Evolutionary conservation across 1,140 invertebrate species (phyloP).

Genomic region (Drosophila punjabiensis): DNA sequence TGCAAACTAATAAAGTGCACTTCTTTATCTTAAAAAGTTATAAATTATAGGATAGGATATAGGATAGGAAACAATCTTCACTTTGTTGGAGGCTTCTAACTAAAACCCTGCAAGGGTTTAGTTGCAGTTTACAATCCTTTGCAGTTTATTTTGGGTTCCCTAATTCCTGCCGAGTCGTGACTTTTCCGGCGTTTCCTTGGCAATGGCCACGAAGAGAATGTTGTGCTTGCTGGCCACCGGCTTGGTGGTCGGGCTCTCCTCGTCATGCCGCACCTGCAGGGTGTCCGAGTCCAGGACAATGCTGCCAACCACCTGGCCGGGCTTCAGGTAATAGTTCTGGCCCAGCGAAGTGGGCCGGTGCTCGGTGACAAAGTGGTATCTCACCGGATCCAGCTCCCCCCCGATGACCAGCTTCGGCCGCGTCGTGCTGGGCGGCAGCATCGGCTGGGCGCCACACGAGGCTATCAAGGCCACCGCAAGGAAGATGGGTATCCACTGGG

Average conservation of each 20-base stretch:
- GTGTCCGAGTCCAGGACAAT: slow-evolving; percentile 53
- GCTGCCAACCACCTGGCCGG: slow-evolving; percentile 62
- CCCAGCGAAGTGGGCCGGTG: slow-evolving; percentile 61
- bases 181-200: slow-evolving; percentile 25
- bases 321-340: slow-evolving; percentile 69
- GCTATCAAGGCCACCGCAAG: neutral
- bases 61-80: too few species aligned
- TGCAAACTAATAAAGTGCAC: too few species aligned
- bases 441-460: slow-evolving; percentile 1
- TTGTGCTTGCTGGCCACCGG: slow-evolving; percentile 66
- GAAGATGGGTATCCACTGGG: neutral
- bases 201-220: slow-evolving; percentile 67
- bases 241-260: slow-evolving; percentile 8
- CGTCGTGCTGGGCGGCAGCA: neutral
- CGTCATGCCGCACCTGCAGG: slow-evolving; percentile 48
- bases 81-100: too few species aligned
- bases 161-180: neutral
- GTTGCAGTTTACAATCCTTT: neutral
- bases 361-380: slow-evolving; percentile 61
- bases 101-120: too few species aligned
- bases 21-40: too few species aligned
- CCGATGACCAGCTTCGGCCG: slow-evolving; percentile 43
- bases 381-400: slow-evolving; percentile 39
- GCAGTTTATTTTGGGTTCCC: neutral
- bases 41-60: too few species aligned